Percentiles rank a stretch among this genome's conserved stretches.
phyloP scores from a whole-genome alignment of 2,797 vertebrate genomes.

The Cossypha caffra region DNA sequence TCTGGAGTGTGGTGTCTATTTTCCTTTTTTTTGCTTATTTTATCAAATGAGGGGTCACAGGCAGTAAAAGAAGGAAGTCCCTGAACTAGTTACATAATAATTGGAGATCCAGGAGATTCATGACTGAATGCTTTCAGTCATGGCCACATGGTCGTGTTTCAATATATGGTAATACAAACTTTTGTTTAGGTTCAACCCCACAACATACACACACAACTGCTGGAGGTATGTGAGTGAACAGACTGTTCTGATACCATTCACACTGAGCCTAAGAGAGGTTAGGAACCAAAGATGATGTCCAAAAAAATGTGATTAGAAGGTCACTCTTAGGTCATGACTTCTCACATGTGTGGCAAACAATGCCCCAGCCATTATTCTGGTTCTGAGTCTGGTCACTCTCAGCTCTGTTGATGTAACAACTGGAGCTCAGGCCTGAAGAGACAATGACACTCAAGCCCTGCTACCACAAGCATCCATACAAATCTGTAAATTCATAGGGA shows the following conservation, averaged over 20 bases:
- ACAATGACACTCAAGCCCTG: neutral
- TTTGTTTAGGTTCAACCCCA: neutral
- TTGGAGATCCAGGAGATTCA: neutral
- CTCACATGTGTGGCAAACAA: neutral
- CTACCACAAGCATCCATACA: neutral
- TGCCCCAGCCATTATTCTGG: neutral
- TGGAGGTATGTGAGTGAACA: neutral
- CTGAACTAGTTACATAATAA: neutral
- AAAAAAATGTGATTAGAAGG: neutral
- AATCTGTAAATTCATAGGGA: neutral
- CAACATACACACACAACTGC: accelerated
- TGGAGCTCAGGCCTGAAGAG: neutral
- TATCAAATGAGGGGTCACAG: neutral
- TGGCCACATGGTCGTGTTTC: neutral
- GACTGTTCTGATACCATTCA: neutral
- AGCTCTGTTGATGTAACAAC: neutral
- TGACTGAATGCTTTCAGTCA: neutral
- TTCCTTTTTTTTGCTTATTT: neutral
- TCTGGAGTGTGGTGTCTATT: neutral
- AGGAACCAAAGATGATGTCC: neutral
- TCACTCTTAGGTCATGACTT: neutral
- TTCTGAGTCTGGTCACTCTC: neutral
- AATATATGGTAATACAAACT: neutral
- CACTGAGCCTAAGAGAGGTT: neutral
- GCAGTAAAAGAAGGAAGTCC: neutral